Evolutionary conservation across 1,140 invertebrate species (phyloP).

Genomic region (Heliconius hewitsoni): DNA sequence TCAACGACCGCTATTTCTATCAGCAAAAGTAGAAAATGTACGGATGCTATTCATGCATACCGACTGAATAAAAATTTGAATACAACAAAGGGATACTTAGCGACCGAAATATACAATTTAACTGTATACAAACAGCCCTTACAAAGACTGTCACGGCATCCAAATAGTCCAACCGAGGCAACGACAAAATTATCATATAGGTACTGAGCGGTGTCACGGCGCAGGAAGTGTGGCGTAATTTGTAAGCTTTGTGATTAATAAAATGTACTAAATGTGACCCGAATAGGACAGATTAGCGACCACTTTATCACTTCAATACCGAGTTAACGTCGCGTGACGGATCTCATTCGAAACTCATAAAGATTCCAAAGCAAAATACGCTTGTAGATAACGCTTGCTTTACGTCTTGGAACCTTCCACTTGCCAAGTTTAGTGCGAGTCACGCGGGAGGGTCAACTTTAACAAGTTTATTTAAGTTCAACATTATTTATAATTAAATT

Average conservation of each 20-base stretch:
- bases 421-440: slow-evolving; percentile 71
- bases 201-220: slow-evolving; percentile 60
- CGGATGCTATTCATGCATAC: slow-evolving; percentile 36
- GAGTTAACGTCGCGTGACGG: slow-evolving; percentile 80
- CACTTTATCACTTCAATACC: slow-evolving; percentile 80
- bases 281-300: slow-evolving; percentile 80
- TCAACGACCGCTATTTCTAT: slow-evolving; percentile 30
- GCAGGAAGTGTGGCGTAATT: slow-evolving; percentile 78
- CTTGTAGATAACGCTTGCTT: slow-evolving; percentile 77
- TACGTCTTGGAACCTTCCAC: slow-evolving; percentile 75
- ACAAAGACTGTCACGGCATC: slow-evolving; percentile 60
- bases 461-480: slow-evolving; percentile 71
- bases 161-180: slow-evolving; percentile 69
- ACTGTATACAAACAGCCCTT: slow-evolving; percentile 56
- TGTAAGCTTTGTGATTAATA: slow-evolving; percentile 81
- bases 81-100: slow-evolving; percentile 38
- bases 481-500: slow-evolving; percentile 73
- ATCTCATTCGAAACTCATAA: slow-evolving; percentile 80
- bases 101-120: slow-evolving; percentile 36
- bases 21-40: slow-evolving; percentile 24
- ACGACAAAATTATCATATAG: slow-evolving; percentile 77
- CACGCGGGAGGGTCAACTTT: slow-evolving; percentile 64
- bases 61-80: slow-evolving; percentile 33
- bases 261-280: slow-evolving; percentile 79
- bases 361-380: slow-evolving; percentile 80